These are phyloP conservation scores for Tapirus terrestris DNA, from an alignment of 2,113 vertebrate species.

Conservation along the genomic window DNA sequence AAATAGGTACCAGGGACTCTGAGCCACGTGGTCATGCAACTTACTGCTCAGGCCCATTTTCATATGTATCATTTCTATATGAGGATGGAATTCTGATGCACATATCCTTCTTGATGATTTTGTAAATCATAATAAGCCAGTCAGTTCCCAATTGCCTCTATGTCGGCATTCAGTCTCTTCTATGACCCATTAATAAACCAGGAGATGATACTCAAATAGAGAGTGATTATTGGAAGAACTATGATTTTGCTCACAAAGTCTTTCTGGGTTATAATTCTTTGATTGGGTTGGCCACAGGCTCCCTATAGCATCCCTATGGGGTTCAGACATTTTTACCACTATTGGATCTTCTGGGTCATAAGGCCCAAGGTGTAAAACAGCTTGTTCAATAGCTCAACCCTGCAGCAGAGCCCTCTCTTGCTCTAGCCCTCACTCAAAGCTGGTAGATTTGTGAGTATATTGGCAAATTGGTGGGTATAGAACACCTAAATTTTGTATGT, in stretches of 20 bases:
- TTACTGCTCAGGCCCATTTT: not conserved
- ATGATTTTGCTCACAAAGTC: not conserved
- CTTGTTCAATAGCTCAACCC: not conserved
- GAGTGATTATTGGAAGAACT: not conserved
- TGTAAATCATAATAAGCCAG: not conserved
- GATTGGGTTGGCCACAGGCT: fast-evolving
- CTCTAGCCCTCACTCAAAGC: not conserved
- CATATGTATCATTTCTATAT: not conserved
- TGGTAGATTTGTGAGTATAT: not conserved
- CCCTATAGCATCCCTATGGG: not conserved
- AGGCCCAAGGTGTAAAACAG: not conserved
- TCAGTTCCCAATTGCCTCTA: not conserved
- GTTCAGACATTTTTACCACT: not conserved
- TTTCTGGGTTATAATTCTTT: not conserved
- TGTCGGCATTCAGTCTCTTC: not conserved
- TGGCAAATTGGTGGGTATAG: not conserved
- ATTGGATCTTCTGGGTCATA: not conserved
- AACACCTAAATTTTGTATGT: not conserved
- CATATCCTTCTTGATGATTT: not conserved
- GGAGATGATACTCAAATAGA: not conserved
- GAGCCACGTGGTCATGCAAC: not conserved
- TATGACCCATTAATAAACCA: not conserved
- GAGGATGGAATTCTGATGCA: not conserved
- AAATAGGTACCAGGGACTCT: not conserved
- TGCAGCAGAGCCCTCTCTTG: not conserved